Conservation (phyloP, 2,888 invertebrate genomes). For the Bruchidius siliquastri region DNA sequence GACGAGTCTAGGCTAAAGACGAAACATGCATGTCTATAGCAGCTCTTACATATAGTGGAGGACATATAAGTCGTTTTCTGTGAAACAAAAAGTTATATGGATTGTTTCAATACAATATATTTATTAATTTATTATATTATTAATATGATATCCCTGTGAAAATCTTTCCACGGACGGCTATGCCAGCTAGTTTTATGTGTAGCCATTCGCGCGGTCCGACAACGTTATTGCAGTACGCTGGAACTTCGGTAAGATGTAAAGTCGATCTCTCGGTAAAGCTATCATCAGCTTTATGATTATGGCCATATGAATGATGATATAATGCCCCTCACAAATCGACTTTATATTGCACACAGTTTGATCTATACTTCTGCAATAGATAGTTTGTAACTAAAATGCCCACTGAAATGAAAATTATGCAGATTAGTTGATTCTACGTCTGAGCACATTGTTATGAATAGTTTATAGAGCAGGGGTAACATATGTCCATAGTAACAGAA, state of each 20-base stretch:
- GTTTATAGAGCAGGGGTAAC: no score
- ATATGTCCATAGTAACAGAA: no score
- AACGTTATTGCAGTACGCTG: neutral
- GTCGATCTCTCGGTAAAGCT: neutral
- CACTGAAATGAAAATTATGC: no score
- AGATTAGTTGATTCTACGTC: no score
- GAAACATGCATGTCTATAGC: no score
- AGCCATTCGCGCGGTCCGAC: neutral
- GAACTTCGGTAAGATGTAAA: neutral
- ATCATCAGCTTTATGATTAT: neutral
- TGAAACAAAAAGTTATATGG: no score
- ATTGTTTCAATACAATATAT: no score
- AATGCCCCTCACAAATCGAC: neutral
- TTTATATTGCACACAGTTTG: neutral
- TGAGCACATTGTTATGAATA: no score
- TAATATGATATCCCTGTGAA: neutral
- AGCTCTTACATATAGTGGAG: no score
- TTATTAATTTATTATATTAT: no score
- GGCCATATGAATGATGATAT: neutral
- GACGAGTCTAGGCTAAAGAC: no score
- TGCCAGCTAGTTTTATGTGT: neutral
- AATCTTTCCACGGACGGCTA: neutral
- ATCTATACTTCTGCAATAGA: neutral
- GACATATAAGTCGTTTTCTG: no score
- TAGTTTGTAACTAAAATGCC: neutral